Evolutionary conservation across 2,888 invertebrate genomes (phyloP).

Genomic region (Heliconius ethilla): DNA sequence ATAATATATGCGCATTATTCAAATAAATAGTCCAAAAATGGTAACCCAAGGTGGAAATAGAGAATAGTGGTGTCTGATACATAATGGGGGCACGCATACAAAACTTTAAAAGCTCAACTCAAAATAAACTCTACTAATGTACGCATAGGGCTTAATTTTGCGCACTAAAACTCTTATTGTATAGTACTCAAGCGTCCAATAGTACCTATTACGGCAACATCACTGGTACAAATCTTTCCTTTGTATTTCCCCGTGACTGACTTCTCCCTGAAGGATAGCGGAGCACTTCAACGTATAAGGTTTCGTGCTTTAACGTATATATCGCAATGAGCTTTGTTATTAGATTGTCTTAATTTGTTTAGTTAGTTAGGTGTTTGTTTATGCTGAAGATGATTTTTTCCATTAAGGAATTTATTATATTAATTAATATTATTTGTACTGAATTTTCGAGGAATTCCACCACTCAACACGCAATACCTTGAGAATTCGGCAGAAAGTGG

Average conservation of each 20-base stretch:
- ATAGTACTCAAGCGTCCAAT: slow-evolving; percentile 38
- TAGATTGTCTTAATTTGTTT: slow-evolving; percentile 26
- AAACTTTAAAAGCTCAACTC: background rate
- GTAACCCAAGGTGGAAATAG: slow-evolving; percentile 33
- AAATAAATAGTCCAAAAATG: slow-evolving; percentile 27
- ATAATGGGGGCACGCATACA: slow-evolving; percentile 32
- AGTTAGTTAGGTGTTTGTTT: background rate
- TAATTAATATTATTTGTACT: too few species aligned
- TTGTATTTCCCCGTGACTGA: slow-evolving; percentile 47
- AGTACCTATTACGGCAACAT: slow-evolving; percentile 42
- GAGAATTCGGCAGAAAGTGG: too few species aligned
- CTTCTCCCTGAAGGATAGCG: slow-evolving; percentile 47
- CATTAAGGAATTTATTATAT: background rate
- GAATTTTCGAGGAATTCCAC: too few species aligned
- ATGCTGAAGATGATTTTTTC: background rate
- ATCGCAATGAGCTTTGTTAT: slow-evolving; percentile 28
- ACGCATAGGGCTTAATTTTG: slow-evolving; percentile 9
- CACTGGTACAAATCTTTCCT: slow-evolving; percentile 45
- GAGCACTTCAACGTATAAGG: slow-evolving; percentile 37
- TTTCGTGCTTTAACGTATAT: slow-evolving; percentile 21
- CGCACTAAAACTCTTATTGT: slow-evolving; percentile 16
- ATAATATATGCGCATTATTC: background rate
- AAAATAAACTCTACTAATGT: slow-evolving; percentile 18
- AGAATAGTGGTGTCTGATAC: slow-evolving; percentile 33
- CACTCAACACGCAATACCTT: too few species aligned